These are phyloP conservation scores for Lasioglossum calceatum DNA, from an alignment of 2,888 invertebrate species.

Conservation along the genomic window DNA sequence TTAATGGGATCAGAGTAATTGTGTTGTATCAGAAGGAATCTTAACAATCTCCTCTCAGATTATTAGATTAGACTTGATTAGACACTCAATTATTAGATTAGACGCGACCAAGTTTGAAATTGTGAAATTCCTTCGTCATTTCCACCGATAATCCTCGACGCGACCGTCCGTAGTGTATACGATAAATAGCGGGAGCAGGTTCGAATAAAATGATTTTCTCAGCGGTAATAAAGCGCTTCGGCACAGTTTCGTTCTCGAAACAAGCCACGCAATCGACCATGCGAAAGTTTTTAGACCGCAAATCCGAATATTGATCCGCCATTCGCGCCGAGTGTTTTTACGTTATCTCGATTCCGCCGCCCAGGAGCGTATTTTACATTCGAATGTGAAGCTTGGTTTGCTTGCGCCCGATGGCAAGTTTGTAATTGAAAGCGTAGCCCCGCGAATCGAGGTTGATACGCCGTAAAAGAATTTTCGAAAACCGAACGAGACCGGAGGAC, in stretches of 20 bases:
- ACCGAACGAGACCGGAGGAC: neutral
- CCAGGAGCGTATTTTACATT: conserved; percentile 50
- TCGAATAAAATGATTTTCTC: neutral
- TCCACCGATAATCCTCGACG: neutral
- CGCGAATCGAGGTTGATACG: conserved; percentile 3
- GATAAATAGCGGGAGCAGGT: neutral
- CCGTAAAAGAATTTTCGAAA: neutral
- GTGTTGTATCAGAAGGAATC: neutral
- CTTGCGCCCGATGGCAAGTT: conserved; percentile 34
- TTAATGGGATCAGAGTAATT: too few relatives aligned
- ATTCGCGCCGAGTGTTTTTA: conserved; percentile 40
- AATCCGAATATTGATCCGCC: conserved; percentile 52
- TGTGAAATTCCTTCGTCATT: neutral
- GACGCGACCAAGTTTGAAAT: neutral
- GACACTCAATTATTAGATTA: neutral
- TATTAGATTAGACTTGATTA: too few relatives aligned
- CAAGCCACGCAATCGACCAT: conserved; percentile 7
- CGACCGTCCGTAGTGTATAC: neutral
- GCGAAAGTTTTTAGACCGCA: conserved; percentile 37
- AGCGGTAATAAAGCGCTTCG: neutral
- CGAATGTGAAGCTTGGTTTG: conserved; percentile 40
- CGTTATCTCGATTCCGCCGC: conserved; percentile 46
- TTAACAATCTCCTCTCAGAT: neutral
- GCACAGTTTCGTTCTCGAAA: neutral
- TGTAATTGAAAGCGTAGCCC: conserved; percentile 42